Base-by-base conservation (phyloP, 2,888 invertebrate species). In the Ophraella communa region DNA sequence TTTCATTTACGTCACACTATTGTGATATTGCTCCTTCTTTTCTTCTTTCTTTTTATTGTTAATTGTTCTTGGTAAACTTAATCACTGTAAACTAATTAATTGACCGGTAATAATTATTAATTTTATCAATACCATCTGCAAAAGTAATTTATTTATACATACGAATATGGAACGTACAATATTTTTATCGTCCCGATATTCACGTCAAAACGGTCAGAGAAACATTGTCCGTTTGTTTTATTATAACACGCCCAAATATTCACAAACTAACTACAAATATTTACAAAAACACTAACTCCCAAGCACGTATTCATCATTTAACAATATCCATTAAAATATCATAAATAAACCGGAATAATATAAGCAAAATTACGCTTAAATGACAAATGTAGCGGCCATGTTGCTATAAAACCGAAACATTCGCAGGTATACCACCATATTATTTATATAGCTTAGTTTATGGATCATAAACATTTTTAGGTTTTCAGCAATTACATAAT, bases 401-500 rank as follows among this genome's bases (percentile, higher is more conserved):
- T 76, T 74, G 74, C 71, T 70, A 75, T 77, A 77, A 76, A 77
- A 75, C 71, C 72, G 71, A 72, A 76, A 75, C 70, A 73, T 71
- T 74, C 76, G 74, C 73, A 76, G 74, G 75, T 75, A 74, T 68
- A 73, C 75, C 70, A 77, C 75, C 74, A 75, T 79, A 78, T 78
- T 78, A 79, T 79, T 79, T 79, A 79, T 78, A 78, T 77, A 76
- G 67, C 71, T 75, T 77, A 76, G 72, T 80, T 80, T 78, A 79
- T 77, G 77, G 74, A 64, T 75, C 78, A 71, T 79, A 79, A 80
- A 78, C 73, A 74, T 78, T 79, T 79, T 79, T 76, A 77, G 77
- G 77, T 75, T 77, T 77, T 75, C 72, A 74, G 76, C 77, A 79
- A 80, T 80, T 80, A 80, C 78, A 79, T 77, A 80, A 80, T 79